Percentiles rank a stretch among this genome's conserved stretches.
These are phyloP conservation scores for Drosophila mimetica DNA, from an alignment of 2,888 invertebrate genomes.

Conservation along the genomic window DNA sequence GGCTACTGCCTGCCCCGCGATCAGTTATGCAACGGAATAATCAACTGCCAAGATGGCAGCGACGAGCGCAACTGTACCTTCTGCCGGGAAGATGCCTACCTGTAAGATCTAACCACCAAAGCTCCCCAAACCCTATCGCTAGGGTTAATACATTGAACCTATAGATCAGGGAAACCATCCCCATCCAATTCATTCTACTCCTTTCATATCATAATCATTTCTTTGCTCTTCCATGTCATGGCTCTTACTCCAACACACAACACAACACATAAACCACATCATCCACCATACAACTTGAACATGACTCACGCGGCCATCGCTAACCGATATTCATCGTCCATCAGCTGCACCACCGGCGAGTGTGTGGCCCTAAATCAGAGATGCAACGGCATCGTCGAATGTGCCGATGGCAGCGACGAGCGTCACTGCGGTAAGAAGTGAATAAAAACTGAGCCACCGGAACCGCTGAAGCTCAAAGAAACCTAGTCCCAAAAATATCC, in stretches of 20 bases:
- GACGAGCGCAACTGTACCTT: constrained; percentile 85
- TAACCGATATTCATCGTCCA: constrained; percentile 37
- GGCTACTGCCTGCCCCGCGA: constrained; percentile 87
- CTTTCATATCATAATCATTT: constrained; percentile 35
- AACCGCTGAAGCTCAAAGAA: background rate
- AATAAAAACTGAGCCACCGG: background rate
- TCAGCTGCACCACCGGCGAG: constrained; percentile 86
- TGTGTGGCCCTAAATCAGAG: constrained; percentile 87
- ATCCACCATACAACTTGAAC: constrained; percentile 24
- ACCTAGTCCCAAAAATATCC: background rate
- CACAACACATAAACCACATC: constrained; percentile 26
- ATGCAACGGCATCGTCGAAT: constrained; percentile 86
- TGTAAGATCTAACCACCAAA: constrained; percentile 76
- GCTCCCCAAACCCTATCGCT: background rate
- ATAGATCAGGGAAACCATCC: background rate
- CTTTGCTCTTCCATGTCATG: constrained; percentile 39
- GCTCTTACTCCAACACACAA: constrained; percentile 19
- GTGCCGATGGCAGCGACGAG: constrained; percentile 88
- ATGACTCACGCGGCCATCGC: constrained; percentile 18
- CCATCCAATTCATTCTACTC: constrained; percentile 1
- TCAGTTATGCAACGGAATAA: constrained; percentile 85
- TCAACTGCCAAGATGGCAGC: constrained; percentile 85
- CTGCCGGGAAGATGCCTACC: constrained; percentile 83
- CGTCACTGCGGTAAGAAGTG: constrained; percentile 85
- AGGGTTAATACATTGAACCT: too few relatives aligned